Base-by-base conservation (phyloP, 2,113 vertebrate genomes). In the Mormyrus iriodes region DNA sequence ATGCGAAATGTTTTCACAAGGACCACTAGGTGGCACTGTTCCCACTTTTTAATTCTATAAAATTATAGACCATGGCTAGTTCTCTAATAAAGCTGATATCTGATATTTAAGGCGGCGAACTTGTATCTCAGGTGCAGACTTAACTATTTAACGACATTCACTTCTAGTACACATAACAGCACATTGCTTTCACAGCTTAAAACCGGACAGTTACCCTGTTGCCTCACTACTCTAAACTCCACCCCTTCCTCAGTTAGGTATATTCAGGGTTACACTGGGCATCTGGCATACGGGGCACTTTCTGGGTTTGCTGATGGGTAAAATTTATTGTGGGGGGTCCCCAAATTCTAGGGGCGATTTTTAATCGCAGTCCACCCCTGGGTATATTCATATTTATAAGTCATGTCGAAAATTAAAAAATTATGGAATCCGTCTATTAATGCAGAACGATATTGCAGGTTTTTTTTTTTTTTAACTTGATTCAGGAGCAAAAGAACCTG, bases 1-100 rank as follows among this genome's bases (percentile, higher is more conserved):
- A n/a, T 35, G 61, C 31, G 6, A 42, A 48, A 55, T 53, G n/a
- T 46, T 76, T 46, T 42, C 9, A 51, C 0, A 31, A 15, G 19
- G 1, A 73, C 92, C 95, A 95, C 95, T 93, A 89, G 95, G 92
- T 94, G 95, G 94, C 95, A 94, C 91, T 95, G 92, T 90, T 93
- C 90, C 93, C 93, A 55, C 85, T 86, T 69, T 87, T 90, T 83
- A 46, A 89, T 15, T 69, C 19, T 3, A 31, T n/a, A 73, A 44
- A 73, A 31, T 8, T 10, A 48, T 3, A 88, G 61, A 69, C 58
- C 51, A 39, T 2, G 52, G 0, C 69, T 73, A 39, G 15, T 35
- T 58, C 19, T 17, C 17, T 31, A 76, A 39, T 39, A 55, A 52
- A 82, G 5, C 73, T 79, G 15, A 79, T 79, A 79, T 17, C 31